phyloP scores from a whole-genome alignment of 2,888 invertebrate species.

The Parasteatoda lunata region DNA sequence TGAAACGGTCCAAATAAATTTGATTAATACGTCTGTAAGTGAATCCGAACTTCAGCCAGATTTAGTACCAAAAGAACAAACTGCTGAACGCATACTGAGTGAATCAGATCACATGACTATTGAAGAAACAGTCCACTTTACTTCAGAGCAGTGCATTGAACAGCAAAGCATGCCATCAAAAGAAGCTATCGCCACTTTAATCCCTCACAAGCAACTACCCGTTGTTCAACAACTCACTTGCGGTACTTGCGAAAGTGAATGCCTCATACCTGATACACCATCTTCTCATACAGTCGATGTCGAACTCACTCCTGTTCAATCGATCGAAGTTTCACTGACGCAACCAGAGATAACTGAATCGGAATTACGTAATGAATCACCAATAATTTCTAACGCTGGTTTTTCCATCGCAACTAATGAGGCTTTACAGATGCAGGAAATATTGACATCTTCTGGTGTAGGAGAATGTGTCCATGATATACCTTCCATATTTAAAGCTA shows the following conservation, averaged over 20 bases:
- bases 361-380: slow-evolving; percentile 69
- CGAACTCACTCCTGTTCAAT: slow-evolving; percentile 26
- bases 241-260: slow-evolving; percentile 45
- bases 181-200: slow-evolving; percentile 23
- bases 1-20: slow-evolving; percentile 58
- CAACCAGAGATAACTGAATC: slow-evolving; percentile 64
- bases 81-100: slow-evolving; percentile 21
- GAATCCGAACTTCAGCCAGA: slow-evolving; percentile 62
- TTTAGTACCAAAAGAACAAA: slow-evolving; percentile 43
- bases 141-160: slow-evolving; percentile 15
- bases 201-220: slow-evolving; percentile 34
- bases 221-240: slow-evolving; percentile 27
- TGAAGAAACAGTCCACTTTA: slow-evolving; percentile 46
- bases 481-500: slow-evolving; percentile 37
- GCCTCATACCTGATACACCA: slow-evolving; percentile 23
- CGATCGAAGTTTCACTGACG: slow-evolving; percentile 60
- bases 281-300: slow-evolving; percentile 31
- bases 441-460: slow-evolving; percentile 20
- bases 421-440: slow-evolving; percentile 66
- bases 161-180: slow-evolving; percentile 21
- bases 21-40: slow-evolving; percentile 46
- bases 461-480: slow-evolving; percentile 22
- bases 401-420: slow-evolving; percentile 66
- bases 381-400: slow-evolving; percentile 70
- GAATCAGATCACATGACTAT: slow-evolving; percentile 40